Evolutionary conservation across 2,113 vertebrate species (phyloP).

Genomic region (Erythrocebus patas): DNA sequence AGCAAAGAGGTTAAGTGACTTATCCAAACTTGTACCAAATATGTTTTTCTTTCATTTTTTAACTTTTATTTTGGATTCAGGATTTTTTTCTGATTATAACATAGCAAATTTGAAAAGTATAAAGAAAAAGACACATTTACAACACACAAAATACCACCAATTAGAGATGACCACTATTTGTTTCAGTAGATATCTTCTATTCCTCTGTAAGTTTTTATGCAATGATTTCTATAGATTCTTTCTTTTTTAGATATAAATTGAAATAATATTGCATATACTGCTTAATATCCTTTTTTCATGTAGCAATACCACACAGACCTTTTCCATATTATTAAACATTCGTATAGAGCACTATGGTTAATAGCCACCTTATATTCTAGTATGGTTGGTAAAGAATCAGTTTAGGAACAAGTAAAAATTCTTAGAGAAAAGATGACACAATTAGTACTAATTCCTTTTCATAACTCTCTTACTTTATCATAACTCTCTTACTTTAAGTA

Average conservation of each 20-base stretch:
- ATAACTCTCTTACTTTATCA: not conserved
- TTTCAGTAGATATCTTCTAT: not conserved
- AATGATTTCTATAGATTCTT: not conserved
- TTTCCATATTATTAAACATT: not conserved
- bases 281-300: not conserved
- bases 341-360: not conserved
- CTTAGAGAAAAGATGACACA: not conserved
- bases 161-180: not conserved
- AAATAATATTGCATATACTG: too few relatives aligned
- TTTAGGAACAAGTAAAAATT: not conserved
- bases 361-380: not conserved
- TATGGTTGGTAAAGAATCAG: not conserved
- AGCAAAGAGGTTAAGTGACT: not conserved
- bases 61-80: too few relatives aligned
- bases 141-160: not conserved
- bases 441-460: not conserved
- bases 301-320: not conserved
- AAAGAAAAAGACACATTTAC: not conserved
- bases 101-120: not conserved
- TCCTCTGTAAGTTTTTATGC: not conserved
- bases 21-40: not conserved
- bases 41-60: too few relatives aligned
- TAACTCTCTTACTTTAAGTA: not conserved
- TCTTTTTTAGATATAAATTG: not conserved
- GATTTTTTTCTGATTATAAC: not conserved